phyloP scores from a whole-genome alignment of 2,888 invertebrate genomes.

The Aphodius sticticus region DNA sequence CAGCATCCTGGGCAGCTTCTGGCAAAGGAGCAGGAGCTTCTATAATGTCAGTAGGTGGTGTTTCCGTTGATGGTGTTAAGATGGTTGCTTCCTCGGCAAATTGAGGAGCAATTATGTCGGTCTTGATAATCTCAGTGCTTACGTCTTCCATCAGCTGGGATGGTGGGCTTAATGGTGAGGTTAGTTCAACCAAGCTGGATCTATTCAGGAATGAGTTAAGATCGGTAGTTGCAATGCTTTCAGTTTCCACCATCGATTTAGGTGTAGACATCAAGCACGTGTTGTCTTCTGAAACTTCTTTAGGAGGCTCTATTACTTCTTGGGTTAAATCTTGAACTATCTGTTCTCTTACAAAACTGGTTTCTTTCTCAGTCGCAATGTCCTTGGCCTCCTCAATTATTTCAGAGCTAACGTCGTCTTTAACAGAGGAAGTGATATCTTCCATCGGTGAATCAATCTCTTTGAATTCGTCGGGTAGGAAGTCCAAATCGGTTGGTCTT shows the following conservation, averaged over 20 bases:
- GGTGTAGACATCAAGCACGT: slow-evolving; percentile 36
- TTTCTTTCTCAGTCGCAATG: slow-evolving; percentile 31
- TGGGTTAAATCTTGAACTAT: background rate
- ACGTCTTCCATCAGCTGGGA: slow-evolving; percentile 29
- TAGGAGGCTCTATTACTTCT: background rate
- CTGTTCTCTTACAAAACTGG: slow-evolving; percentile 5
- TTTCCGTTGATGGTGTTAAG: slow-evolving; percentile 50
- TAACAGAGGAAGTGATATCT: slow-evolving; percentile 56
- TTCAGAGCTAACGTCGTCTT: slow-evolving; percentile 48
- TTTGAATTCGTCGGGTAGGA: slow-evolving; percentile 7
- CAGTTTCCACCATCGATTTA: slow-evolving; percentile 36
- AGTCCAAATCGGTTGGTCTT: no score
- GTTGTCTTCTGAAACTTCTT: slow-evolving; percentile 28
- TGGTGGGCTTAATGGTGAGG: slow-evolving; percentile 47
- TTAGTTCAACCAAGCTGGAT: slow-evolving; percentile 46
- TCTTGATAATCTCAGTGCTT: slow-evolving; percentile 35
- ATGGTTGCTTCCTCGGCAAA: slow-evolving; percentile 50
- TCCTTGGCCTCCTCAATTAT: slow-evolving; percentile 36
- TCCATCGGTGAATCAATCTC: slow-evolving; percentile 46
- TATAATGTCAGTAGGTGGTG: slow-evolving; percentile 37
- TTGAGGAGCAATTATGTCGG: slow-evolving; percentile 52
- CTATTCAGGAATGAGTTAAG: slow-evolving; percentile 50
- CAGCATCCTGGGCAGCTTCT: slow-evolving; percentile 43
- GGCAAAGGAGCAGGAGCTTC: slow-evolving; percentile 42
- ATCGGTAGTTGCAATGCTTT: slow-evolving; percentile 47